These are phyloP conservation scores for Phocides pigmalion DNA, from an alignment of 1,140 invertebrate genomes.

Conservation along the genomic window DNA sequence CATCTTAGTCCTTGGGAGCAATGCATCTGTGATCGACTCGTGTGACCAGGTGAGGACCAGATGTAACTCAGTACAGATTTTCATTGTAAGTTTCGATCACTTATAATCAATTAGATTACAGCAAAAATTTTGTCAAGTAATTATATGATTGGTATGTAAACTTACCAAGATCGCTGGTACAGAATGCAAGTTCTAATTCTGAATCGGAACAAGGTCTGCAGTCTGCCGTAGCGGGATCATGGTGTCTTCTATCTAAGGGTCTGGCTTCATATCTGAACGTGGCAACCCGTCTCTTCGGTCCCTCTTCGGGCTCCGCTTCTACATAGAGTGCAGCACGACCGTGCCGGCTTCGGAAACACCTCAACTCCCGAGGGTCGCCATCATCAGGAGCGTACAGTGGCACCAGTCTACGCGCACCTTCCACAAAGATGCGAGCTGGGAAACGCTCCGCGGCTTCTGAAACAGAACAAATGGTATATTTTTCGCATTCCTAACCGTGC, in stretches of 20 bases:
- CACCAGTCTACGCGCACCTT: constrained; percentile 86
- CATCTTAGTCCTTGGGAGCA: too few species aligned
- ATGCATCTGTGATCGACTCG: too few species aligned
- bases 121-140: too few species aligned
- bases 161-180: constrained; percentile 91
- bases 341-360: constrained; percentile 88
- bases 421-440: constrained; percentile 88
- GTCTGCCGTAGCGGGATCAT: constrained; percentile 87
- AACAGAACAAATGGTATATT: constrained; percentile 28
- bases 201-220: constrained; percentile 90
- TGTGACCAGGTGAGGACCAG: too few species aligned
- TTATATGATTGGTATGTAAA: not conserved
- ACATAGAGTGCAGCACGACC: constrained; percentile 90
- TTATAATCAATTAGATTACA: too few species aligned
- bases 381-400: constrained; percentile 87
- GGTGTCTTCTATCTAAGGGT: constrained; percentile 76
- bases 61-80: too few species aligned
- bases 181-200: constrained; percentile 90
- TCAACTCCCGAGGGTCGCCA: constrained; percentile 84
- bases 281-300: constrained; percentile 81
- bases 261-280: constrained; percentile 89
- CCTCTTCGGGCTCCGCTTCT: constrained; percentile 83
- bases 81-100: too few species aligned
- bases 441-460: constrained; percentile 65
- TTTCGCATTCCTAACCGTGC: not conserved